Evolutionary conservation across 2,113 vertebrate species (phyloP).

Genomic region (Cavia aperea): DNA sequence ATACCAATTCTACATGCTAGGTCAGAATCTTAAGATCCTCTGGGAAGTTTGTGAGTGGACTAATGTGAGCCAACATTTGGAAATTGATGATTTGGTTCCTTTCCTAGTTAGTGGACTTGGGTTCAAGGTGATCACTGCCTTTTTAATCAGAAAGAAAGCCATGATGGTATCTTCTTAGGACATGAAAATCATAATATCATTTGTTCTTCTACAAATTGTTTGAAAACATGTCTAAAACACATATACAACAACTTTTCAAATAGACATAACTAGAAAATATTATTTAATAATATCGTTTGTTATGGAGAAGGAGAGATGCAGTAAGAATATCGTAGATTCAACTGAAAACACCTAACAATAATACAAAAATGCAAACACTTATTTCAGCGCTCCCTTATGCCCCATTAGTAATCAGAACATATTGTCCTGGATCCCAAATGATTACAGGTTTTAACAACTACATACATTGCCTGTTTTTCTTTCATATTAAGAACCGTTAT

Average conservation of each 20-base stretch:
- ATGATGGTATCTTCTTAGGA: background rate
- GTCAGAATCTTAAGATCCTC: background rate
- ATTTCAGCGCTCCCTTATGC: too few relatives aligned
- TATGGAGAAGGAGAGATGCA: too few relatives aligned
- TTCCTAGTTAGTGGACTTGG: background rate
- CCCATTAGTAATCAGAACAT: too few relatives aligned
- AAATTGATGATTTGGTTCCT: background rate
- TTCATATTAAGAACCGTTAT: background rate
- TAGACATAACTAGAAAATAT: too few relatives aligned
- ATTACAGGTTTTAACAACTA: background rate
- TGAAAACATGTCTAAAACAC: background rate
- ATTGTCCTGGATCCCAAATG: background rate
- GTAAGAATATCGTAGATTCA: too few relatives aligned
- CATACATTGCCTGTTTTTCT: background rate
- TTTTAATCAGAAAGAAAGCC: background rate
- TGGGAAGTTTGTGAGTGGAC: background rate
- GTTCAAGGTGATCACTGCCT: background rate
- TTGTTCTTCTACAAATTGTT: background rate
- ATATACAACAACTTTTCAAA: background rate
- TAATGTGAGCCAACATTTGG: background rate
- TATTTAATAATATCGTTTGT: too few relatives aligned
- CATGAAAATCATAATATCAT: background rate
- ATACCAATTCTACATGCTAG: fast-evolving
- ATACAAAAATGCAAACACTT: too few relatives aligned
- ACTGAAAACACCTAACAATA: too few relatives aligned